phyloP scores from a whole-genome alignment of 2,113 vertebrate genomes.

The Gallinago jamesoni region DNA sequence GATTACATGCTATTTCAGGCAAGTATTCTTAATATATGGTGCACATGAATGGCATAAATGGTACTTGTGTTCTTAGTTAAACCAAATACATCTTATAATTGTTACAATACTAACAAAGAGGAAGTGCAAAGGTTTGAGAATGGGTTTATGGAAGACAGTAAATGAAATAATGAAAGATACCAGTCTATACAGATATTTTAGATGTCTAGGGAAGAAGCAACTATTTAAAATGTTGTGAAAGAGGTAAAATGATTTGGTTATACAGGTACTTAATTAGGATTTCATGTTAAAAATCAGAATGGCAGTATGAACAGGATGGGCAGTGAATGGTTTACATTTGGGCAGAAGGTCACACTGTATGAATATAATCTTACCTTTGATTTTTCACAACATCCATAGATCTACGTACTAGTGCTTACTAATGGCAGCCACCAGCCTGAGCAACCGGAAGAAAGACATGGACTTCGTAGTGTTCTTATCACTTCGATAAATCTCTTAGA shows the following conservation, averaged over 20 bases:
- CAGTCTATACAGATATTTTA: not conserved
- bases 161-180: not conserved
- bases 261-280: not conserved
- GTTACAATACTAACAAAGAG: not conserved
- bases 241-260: not conserved
- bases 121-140: not conserved
- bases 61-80: not conserved
- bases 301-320: not conserved
- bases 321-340: not conserved
- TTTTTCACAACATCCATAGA: not conserved
- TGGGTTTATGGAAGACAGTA: not conserved
- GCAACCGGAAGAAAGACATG: rapidly evolving
- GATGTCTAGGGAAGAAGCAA: not conserved
- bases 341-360: not conserved
- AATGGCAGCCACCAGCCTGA: not conserved
- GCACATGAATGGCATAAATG: not conserved
- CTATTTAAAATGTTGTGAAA: not conserved
- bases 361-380: not conserved
- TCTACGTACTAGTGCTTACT: not conserved
- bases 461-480: not conserved
- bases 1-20: not conserved
- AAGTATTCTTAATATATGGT: not conserved
- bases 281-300: not conserved
- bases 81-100: not conserved
- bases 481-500: not conserved